Base-by-base conservation (phyloP, 2,113 vertebrate species). In the Ivindomyrus marchei region DNA sequence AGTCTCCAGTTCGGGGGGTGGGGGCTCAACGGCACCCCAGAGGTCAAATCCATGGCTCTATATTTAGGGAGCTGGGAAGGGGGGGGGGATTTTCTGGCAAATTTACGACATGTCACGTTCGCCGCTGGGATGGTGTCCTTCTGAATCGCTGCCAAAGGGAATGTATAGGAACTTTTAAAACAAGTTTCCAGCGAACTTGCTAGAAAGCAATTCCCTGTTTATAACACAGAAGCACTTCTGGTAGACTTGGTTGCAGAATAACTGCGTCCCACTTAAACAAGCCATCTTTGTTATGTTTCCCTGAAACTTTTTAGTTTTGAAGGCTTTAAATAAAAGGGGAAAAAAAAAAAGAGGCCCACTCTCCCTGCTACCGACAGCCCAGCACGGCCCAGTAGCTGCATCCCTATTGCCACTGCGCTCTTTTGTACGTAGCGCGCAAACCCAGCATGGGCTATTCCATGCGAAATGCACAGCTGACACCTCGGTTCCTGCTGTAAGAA, bases 31-130 rank as follows among this genome's bases (percentile, higher is more conserved):
- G 27, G 88, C 50, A 90, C 91, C 92, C 91, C 88, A 89, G 62
- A 87, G 36, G 89, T 80, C 52, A 84, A 88, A 88, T 36, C 85
- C 46, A 89, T 7, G 39, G 52, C 85, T 88, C 91, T 91, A 93
- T 90, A 91, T 92, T 92, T 92, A 90, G 87, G 83, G 50, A 53
- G 87, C 11, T 86, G 74, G 56, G 91, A 10, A 66, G 9, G 58
- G n/a, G 11, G 49, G 49, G 3, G 49, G 42, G 19, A 50, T 52
- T 89, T 92, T 74, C 83, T 11, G 10, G 80, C 88, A 91, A 89
- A 91, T 66, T 90, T 90, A 88, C 89, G 89, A 89, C 89, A 86
- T 47, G 90, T 70, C 80, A 89, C 13, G 89, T 31, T 45, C 9
- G 31, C 80, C 52, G 31, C 7, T 27, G 45, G 31, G 52, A 50